These are phyloP conservation scores for Pelobates fuscus DNA, from an alignment of 2,113 vertebrate species.

Conservation along the genomic window DNA sequence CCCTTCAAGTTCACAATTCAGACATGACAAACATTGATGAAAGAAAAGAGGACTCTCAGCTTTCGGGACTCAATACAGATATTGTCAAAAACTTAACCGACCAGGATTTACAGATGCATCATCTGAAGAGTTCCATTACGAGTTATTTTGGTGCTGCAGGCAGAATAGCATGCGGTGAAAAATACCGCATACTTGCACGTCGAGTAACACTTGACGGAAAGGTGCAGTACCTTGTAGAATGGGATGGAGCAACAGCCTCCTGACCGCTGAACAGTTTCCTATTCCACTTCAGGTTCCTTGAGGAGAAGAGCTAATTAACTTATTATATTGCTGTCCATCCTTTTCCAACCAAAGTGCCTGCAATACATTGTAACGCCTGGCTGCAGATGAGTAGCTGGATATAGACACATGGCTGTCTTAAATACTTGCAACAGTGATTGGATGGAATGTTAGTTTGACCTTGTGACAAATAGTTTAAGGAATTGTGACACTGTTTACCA, in stretches of 20 bases:
- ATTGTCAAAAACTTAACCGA: constrained; percentile 90
- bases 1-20: constrained; percentile 84
- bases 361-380: not conserved
- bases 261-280: constrained; percentile 75
- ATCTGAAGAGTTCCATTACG: constrained; percentile 96
- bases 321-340: constrained; percentile 36
- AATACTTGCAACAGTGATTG: no score
- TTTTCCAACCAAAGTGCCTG: constrained; percentile 36
- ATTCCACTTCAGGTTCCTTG: constrained; percentile 13
- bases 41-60: constrained; percentile 75
- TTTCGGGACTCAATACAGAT: constrained; percentile 86
- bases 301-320: constrained; percentile 26
- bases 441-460: not conserved
- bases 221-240: constrained; percentile 98
- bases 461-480: not conserved
- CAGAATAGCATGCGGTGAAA: constrained; percentile 95
- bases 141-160: constrained; percentile 96
- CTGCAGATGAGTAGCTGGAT: constrained; percentile 15
- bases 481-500: constrained; percentile 19
- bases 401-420: not conserved
- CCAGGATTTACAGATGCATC: constrained; percentile 89
- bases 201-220: constrained; percentile 94
- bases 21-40: constrained; percentile 83
- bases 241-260: constrained; percentile 97
- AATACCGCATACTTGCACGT: constrained; percentile 91